Evolutionary conservation across 1,140 invertebrate species (phyloP), one percentile per base, ranked within the genome.

Genomic region (Drosophila tropicalis): DNA sequence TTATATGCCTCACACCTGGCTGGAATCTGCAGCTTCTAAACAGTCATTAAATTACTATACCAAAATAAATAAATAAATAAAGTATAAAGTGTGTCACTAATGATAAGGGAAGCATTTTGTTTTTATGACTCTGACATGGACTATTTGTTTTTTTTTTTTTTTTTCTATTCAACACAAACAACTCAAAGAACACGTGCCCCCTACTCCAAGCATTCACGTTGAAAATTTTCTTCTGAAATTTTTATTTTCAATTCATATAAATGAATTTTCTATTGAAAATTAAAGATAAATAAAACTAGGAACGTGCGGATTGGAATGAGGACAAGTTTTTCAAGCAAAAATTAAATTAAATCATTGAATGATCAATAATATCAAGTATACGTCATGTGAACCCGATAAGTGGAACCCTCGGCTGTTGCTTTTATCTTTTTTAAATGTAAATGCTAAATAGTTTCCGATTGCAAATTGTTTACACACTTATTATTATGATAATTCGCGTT

Each of bases 341-440:
- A 29, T 25, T 44, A 36, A 47, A 62, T 7, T 39, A 39, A 39
- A 39, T 39, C 36, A 51, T 58, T 17, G 32, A 19, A 10, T 9
- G 2, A 22, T 32, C 32, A 22, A 75, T 51, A 22, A 19, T 3
- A 51, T 60, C 32, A 19, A 25, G 63, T 68, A 72, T 72, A 72
- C 73, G 73, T 64, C 61, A 68, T 62, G 47, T 67, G 19, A 15
- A 41, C 41, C 60, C 15, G 34, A 67, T 60, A 55, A 15, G 29
- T 7, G 10, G 10, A 60, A 39, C 36, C 10, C 12, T 12, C 4
- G 4, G 17, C 3, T 60, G 13, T 2, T 40, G 7, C 17, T 13
- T 17, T 12, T 58, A 17, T 51, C 47, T 64, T 25, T 36, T 41
- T 39, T 39, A 9, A 17, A 51, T 51, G 10, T 9, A 22, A 51